Percentiles rank a stretch among this genome's conserved stretches.
Evolutionary conservation across 2,797 vertebrate genomes (phyloP).

Genomic region (Pangasius djambal): DNA sequence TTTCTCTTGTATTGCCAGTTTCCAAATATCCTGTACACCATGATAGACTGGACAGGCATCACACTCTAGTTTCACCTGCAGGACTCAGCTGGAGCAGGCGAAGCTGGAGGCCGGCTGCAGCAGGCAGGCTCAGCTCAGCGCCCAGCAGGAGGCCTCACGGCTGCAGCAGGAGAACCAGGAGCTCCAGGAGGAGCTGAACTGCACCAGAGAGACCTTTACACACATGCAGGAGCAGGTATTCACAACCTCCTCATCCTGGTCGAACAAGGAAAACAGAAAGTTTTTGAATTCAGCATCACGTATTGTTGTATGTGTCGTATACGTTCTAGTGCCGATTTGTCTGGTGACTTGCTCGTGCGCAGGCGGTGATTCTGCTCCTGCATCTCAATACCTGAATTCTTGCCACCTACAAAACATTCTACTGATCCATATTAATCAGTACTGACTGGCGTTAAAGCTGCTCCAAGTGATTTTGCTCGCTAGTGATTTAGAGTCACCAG

Average conservation of each 20-base stretch:
- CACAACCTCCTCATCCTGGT: neutral
- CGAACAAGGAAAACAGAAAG: neutral
- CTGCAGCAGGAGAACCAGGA: slow-evolving; percentile 60
- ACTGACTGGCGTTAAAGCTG: neutral
- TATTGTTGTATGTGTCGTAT: too few species aligned
- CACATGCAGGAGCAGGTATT: slow-evolving; percentile 70
- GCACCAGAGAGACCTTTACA: slow-evolving; percentile 56
- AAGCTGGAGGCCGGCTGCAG: slow-evolving; percentile 61
- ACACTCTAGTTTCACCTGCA: slow-evolving; percentile 45
- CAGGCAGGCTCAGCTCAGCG: slow-evolving; percentile 60
- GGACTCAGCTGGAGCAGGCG: slow-evolving; percentile 61
- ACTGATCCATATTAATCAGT: slow-evolving; percentile 35
- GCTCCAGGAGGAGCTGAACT: slow-evolving; percentile 60
- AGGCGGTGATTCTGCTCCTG: neutral
- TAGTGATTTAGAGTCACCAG: neutral
- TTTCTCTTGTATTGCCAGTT: neutral
- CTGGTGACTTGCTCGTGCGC: neutral
- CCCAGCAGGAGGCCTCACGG: slow-evolving; percentile 63
- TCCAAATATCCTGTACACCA: neutral
- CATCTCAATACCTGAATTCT: neutral
- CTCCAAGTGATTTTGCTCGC: neutral
- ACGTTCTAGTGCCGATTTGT: neutral
- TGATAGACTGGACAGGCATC: too few species aligned
- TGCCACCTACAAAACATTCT: neutral
- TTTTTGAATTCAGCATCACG: neutral